phyloP scores from a whole-genome alignment of 2,888 invertebrate genomes.

The Ornithoptera alexandrae region DNA sequence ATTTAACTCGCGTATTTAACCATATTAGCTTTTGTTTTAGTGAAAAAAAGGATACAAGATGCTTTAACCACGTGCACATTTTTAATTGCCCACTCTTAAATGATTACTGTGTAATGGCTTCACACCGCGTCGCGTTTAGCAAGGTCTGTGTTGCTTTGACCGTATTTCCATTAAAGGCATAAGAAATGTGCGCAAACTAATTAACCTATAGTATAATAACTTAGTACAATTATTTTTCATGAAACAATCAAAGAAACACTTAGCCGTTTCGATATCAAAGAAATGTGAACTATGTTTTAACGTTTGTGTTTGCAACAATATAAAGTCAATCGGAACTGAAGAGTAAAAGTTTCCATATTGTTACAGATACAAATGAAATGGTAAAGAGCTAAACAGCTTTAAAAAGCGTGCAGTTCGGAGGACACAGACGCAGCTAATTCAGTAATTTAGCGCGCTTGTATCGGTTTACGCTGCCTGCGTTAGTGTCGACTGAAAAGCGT shows the following conservation, averaged over 20 bases:
- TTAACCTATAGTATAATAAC: background rate
- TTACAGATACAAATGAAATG: background rate
- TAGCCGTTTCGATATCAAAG: conserved; percentile 29
- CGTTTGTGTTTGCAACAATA: conserved; percentile 4
- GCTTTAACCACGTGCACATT: too few relatives aligned
- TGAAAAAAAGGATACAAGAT: too few relatives aligned
- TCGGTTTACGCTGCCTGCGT: background rate
- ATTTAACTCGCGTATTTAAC: too few relatives aligned
- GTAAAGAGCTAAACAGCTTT: background rate
- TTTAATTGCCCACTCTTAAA: conserved; percentile 36
- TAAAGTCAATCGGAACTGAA: background rate
- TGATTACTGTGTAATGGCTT: conserved; percentile 37
- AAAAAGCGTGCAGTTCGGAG: conserved; percentile 1
- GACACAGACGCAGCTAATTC: background rate
- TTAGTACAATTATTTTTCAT: background rate
- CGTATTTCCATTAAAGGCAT: conserved; percentile 27
- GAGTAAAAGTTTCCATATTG: background rate
- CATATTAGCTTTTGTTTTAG: too few relatives aligned
- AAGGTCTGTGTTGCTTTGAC: conserved; percentile 43
- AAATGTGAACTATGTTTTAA: background rate
- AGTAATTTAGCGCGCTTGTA: background rate
- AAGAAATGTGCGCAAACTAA: background rate
- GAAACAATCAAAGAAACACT: conserved; percentile 8
- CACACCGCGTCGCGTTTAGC: conserved; percentile 43
- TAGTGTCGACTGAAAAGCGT: conserved; percentile 1